Evolutionary conservation across 2,113 vertebrate genomes (phyloP), one percentile per base, ranked within the genome.

Genomic region (Turdus rufiventris): DNA sequence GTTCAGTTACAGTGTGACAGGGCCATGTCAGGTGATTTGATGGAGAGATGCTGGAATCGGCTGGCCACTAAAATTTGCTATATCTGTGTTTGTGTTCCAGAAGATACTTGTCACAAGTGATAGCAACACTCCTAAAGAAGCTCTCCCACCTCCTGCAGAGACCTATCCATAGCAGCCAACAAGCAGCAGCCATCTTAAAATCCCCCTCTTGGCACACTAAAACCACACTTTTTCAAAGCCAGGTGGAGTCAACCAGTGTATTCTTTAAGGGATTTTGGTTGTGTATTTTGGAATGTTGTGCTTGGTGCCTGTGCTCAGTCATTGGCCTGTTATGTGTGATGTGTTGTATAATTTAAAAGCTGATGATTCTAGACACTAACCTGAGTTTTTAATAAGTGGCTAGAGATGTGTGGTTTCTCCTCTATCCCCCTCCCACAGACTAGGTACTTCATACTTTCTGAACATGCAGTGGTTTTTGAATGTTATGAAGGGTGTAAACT

Each of bases 401-500:
- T 95, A 33, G 51, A 89, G 87, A 67, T 36, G 54, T 38, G 67
- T 81, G 40, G 36, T 76, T 91, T 89, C 73, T 86, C 36, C 86
- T 93, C 77, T 53, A n/a, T 86, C 91, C 74, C 62, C 48, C 21
- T 95, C 77, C 66, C 66, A 67, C 75, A 50, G 84, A 60, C 58
- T 86, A 88, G 80, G 87, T 94, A 80, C 73, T 86, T 70, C 75
- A 31, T 65, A 45, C 47, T 83, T 95, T 88, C 88, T 92, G 93
- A 97, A 89, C 66, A 54, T 14, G 1, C 34, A 91, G 81, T 78
- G 76, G 88, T 86, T 94, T 95, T 76, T 80, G 90, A 96, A 85
- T 18, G 19, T 94, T 93, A 43, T 86, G 79, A 88, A 90, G 82
- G 74, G 73, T 80, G 71, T 85, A 34, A 93, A 74, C 60, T 73